A percentile compares a stretch with the other conserved stretches of the same genome.
Conservation (phyloP, 2,113 vertebrate species). For the Podiceps cristatus region DNA sequence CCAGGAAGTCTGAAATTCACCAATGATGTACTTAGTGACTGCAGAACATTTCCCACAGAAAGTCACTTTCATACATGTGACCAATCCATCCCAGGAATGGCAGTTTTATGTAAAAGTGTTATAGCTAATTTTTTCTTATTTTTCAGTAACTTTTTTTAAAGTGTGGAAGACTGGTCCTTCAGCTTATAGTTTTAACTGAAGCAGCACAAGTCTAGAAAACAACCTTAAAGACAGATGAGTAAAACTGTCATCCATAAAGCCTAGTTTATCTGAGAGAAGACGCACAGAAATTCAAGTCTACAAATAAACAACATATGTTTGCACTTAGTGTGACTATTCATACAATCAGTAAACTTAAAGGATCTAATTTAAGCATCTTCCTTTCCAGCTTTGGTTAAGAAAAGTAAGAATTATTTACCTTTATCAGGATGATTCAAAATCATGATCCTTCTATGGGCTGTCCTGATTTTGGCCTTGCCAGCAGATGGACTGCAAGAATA, state of each 20-base stretch:
- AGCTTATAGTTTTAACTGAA: neutral
- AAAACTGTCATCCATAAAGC: neutral
- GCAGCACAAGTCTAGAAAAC: neutral
- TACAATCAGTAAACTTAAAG: neutral
- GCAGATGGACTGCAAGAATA: conserved; percentile 84
- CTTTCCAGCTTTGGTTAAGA: neutral
- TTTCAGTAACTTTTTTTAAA: neutral
- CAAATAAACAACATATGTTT: neutral
- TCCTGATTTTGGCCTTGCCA: conserved; percentile 86
- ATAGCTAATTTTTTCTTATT: neutral
- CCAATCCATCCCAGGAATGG: neutral
- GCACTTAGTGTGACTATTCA: neutral
- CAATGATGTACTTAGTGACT: conserved; percentile 23
- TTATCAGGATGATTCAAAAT: conserved; percentile 97
- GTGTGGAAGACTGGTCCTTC: neutral
- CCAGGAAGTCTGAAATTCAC: conserved; percentile 54
- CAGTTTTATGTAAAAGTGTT: neutral
- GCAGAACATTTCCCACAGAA: neutral
- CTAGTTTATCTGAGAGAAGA: conserved; percentile 1
- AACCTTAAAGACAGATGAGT: neutral
- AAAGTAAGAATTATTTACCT: conserved; percentile 79
- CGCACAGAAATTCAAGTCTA: neutral
- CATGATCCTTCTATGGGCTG: conserved; percentile 91
- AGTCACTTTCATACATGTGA: neutral
- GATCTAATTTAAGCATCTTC: neutral